Conservation (phyloP, 2,113 vertebrate species). For the Vicugna pacos region DNA sequence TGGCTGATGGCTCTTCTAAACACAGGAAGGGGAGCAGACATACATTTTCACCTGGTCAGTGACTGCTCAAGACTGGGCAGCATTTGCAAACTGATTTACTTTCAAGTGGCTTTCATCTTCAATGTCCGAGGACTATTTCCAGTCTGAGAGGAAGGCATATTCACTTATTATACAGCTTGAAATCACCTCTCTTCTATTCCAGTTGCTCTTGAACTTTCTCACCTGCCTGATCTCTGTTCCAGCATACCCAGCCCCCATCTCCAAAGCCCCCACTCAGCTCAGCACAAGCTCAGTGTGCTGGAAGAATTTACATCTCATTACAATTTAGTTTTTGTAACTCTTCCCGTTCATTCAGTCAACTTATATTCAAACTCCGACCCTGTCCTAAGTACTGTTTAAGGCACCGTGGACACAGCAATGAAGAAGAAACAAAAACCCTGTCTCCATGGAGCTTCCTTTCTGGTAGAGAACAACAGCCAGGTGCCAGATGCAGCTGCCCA, state of each 20-base stretch:
- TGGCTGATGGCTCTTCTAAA: neutral
- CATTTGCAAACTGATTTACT: neutral
- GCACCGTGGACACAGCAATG: neutral
- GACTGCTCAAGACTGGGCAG: neutral
- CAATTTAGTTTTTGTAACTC: neutral
- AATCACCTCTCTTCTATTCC: neutral
- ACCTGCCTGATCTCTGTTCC: neutral
- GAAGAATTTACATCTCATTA: neutral
- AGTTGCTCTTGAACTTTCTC: neutral
- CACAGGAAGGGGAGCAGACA: neutral
- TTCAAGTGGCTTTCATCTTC: constrained; percentile 20
- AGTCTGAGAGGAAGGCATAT: neutral
- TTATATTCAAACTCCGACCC: neutral
- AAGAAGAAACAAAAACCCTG: neutral
- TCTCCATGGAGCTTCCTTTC: neutral
- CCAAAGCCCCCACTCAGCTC: neutral
- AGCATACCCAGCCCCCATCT: neutral
- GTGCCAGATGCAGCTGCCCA: no score
- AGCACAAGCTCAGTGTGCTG: neutral
- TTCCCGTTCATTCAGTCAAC: neutral
- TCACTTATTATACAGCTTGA: neutral
- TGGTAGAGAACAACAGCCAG: neutral
- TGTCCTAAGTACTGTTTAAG: neutral
- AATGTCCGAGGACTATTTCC: neutral
- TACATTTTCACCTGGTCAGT: neutral